These are phyloP conservation scores for Antechinus stuartii DNA, from an alignment of 2,113 vertebrate genomes.

Conservation along the genomic window DNA sequence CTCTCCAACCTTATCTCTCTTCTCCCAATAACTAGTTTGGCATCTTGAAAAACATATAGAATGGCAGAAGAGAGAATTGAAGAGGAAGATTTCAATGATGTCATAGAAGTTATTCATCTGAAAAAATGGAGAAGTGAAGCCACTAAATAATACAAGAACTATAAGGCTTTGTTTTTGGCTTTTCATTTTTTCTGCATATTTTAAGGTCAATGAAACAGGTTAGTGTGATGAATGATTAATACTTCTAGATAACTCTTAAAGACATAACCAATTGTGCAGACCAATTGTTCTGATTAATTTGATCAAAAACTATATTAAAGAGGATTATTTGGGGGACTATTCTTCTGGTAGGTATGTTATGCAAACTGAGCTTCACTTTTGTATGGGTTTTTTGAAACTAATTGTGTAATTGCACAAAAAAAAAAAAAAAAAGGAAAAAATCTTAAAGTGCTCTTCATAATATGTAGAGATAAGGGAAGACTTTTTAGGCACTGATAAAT, in stretches of 20 bases:
- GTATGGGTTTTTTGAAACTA: background rate
- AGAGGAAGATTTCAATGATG: background rate
- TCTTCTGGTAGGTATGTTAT: background rate
- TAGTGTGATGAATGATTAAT: too few species aligned
- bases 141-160: background rate
- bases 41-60: background rate
- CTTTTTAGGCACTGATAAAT: background rate
- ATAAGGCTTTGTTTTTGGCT: background rate
- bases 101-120: background rate
- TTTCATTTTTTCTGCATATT: background rate
- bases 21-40: background rate
- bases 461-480: background rate
- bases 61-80: background rate
- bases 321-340: background rate
- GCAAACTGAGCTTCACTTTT: background rate
- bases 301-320: background rate
- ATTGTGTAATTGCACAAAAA: background rate
- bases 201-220: background rate
- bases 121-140: background rate
- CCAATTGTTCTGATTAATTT: background rate
- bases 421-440: conserved; percentile 22
- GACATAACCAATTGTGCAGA: background rate
- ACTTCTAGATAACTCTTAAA: background rate
- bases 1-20: background rate
- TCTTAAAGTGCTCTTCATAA: background rate